Base-by-base conservation (phyloP, 2,113 vertebrate species). In the Thunnus thynnus region DNA sequence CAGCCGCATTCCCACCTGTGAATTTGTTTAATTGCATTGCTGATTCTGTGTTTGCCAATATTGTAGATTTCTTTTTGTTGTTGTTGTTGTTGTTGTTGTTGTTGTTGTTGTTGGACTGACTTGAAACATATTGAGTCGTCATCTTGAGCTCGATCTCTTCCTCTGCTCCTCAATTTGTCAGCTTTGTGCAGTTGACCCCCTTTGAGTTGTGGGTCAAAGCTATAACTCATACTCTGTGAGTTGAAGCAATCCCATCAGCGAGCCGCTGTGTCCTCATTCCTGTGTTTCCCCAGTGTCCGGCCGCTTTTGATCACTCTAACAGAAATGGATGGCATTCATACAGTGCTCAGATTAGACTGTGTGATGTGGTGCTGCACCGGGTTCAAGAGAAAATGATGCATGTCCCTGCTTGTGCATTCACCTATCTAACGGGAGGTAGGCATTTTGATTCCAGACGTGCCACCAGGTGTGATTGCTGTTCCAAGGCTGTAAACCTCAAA, bases 151-250 rank as follows among this genome's bases (percentile, higher is more conserved):
- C 57, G 80, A 84, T 80, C 83, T 61, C 74, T 17, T 78, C 36
- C 55, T 69, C 70, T 60, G 69, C 77, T 83, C 85, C 76, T 88
- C 89, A 79, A 89, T 93, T 93, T 93, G 88, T 91, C 83, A 47
- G 86, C 74, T 90, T 86, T 86, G 83, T 84, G 86, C 75, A 9
- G 83, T 82, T 88, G 90, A 92, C 91, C 88, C 89, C 61, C 41
- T 91, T 88, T 89, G 78, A 89, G 78, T 92, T 86, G 84, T 60
- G 87, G 91, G 93, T 93, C 91, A 90, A 69, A 91, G 88, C 90
- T 83, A 89, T 93, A 91, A 89, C 88, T 91, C 90, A 82, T 83
- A 87, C 82, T 87, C 51, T 72, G 88, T 72, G 82, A 85, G 76
- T 83, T 81, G 88, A 86, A 79, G 88, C 70, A 41, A 78, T 92